Evolutionary conservation across 2,797 vertebrate genomes (phyloP).

Genomic region (Gymnothorax reevesii): DNA sequence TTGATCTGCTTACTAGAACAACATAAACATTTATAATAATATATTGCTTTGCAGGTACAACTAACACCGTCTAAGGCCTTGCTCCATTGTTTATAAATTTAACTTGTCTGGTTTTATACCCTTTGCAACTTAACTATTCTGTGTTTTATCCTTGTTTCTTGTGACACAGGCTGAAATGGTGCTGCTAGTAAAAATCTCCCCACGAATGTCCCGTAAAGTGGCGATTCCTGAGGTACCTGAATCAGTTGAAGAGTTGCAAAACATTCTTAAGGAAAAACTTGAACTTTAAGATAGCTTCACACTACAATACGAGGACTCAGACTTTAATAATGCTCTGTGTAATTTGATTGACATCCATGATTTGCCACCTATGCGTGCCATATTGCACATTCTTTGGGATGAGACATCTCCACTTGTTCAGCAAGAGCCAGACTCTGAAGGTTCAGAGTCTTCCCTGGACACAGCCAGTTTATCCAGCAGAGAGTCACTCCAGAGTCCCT

Average conservation of each 20-base stretch:
- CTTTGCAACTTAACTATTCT: not conserved
- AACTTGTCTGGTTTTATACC: not conserved
- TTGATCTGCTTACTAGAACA: not conserved
- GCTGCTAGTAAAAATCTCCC: slow-evolving; percentile 26
- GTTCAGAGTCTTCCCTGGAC: no score
- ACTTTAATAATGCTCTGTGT: slow-evolving; percentile 34
- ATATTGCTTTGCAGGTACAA: not conserved
- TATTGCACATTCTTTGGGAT: slow-evolving; percentile 31
- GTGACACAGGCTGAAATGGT: slow-evolving; percentile 21
- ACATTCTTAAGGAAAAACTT: slow-evolving; percentile 32
- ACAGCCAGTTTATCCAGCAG: no score
- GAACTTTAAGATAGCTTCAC: slow-evolving; percentile 32
- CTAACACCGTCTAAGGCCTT: not conserved
- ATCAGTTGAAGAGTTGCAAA: slow-evolving; percentile 33
- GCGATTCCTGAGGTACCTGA: slow-evolving; percentile 30
- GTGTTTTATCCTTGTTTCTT: not conserved
- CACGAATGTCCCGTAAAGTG: slow-evolving; percentile 22
- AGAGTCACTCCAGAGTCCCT: slow-evolving; percentile 4
- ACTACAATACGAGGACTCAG: slow-evolving; percentile 33
- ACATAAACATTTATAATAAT: not conserved
- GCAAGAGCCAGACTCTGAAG: no score
- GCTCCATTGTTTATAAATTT: not conserved
- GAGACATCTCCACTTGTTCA: not conserved
- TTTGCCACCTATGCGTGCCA: slow-evolving; percentile 14
- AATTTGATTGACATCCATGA: slow-evolving; percentile 29